Evolutionary conservation across 2,888 invertebrate species (phyloP).

Genomic region (Pristionchus fissidentatus): DNA sequence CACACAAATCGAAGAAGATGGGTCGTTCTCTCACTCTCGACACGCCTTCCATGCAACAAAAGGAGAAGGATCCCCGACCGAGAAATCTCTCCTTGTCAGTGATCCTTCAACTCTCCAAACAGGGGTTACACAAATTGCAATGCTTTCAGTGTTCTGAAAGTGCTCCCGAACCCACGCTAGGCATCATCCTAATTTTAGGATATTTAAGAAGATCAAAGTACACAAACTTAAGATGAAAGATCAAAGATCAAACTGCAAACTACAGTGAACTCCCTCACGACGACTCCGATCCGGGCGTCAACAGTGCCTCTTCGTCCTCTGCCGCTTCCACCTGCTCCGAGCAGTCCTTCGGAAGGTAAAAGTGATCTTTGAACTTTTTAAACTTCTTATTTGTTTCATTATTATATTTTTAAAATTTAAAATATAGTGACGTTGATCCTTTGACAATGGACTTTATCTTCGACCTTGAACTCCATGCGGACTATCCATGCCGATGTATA

Average conservation of each 20-base stretch:
- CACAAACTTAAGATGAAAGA: too few relatives aligned
- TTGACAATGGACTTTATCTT: too few relatives aligned
- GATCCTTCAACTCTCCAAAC: not conserved
- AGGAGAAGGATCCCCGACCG: not conserved
- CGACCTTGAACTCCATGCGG: too few relatives aligned
- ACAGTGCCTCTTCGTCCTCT: conserved; percentile 1
- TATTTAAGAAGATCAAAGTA: not conserved
- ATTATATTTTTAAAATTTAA: not conserved
- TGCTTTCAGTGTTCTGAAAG: too few relatives aligned
- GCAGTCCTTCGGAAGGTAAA: not conserved
- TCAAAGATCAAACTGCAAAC: not conserved
- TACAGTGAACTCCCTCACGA: not conserved
- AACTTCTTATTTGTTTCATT: too few relatives aligned
- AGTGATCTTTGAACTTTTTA: not conserved
- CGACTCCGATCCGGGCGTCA: conserved; percentile 18
- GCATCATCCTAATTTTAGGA: not conserved
- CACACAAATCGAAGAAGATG: conserved; percentile 17
- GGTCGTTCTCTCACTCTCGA: not conserved
- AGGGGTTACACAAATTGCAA: too few relatives aligned
- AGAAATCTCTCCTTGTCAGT: conserved; percentile 17
- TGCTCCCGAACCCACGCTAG: too few relatives aligned
- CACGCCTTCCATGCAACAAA: not conserved
- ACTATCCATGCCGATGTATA: too few relatives aligned
- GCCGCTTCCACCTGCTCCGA: conserved; percentile 34
- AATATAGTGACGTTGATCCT: not conserved